Conservation (phyloP, 2,797 vertebrate genomes). For the Ptychadena robeensis region DNA sequence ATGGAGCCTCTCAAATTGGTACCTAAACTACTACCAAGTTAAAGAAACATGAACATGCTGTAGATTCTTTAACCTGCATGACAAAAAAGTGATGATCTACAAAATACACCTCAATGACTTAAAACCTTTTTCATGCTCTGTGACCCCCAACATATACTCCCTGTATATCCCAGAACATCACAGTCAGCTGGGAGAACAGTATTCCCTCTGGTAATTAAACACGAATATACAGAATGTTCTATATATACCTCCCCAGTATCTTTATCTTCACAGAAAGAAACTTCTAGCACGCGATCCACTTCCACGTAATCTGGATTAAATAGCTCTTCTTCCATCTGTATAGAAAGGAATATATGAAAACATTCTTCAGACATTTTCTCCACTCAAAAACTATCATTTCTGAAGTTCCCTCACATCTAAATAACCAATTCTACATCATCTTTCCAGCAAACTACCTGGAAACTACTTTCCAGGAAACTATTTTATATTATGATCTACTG, state of each 20-base stretch:
- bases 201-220: neutral
- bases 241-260: conserved; percentile 92
- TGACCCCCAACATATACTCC: neutral
- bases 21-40: too few relatives aligned
- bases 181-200: neutral
- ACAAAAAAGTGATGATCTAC: too few relatives aligned
- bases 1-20: too few relatives aligned
- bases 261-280: conserved; percentile 98
- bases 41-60: too few relatives aligned
- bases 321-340: conserved; percentile 96
- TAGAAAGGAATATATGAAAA: neutral
- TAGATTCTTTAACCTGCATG: too few relatives aligned
- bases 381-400: too few relatives aligned
- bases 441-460: too few relatives aligned
- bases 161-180: neutral
- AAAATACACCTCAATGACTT: neutral
- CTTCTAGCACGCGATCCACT: conserved; percentile 96
- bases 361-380: too few relatives aligned
- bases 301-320: conserved; percentile 99
- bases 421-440: too few relatives aligned
- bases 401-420: too few relatives aligned
- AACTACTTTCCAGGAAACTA: too few relatives aligned
- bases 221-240: neutral
- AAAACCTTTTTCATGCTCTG: neutral
- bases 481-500: too few relatives aligned